Base-by-base conservation (phyloP, 1,140 invertebrate genomes). In the Bathynomus jamesi region DNA sequence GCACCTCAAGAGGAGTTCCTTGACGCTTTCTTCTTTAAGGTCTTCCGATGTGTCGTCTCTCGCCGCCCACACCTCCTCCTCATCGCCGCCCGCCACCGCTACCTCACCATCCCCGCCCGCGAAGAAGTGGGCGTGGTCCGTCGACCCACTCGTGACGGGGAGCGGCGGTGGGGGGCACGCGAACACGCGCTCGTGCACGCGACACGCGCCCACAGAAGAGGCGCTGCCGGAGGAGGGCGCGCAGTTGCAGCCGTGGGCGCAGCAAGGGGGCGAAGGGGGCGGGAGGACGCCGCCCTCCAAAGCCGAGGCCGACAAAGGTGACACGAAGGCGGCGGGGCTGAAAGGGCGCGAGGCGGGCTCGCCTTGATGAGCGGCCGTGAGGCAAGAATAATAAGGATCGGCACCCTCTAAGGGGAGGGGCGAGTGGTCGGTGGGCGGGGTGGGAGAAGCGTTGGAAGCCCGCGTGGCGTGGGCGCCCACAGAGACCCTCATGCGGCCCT, bases 21-120 rank as follows among this genome's bases (percentile, higher is more conserved):
- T 69, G 24, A 69, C 67, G 30, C 67, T 61, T 40, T 69, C 46
- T 46, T 69, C 67, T 31, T 69, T 69, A n/a, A 69, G 60, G 28
- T 69, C 67, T 69, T 69, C 67, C 29, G 67, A 69, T 28, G 67
- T 69, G 25, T 61, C 46, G 67, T 69, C 67, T 61, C 28, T 24
- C 21, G 67, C 60, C 62, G 53, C 62, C 67, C 67, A 69, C 46
- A 69, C 46, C n/a, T 69, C 67, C 17, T 27, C 46, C 53, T 69
- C 67, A 30, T 69, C 67, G 27, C 27, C 67, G 40, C 81, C 80
- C 32, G 77, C 65, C 28, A 65, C 67, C 63, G 61, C 73, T 64
- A 66, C 53, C 61, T 74, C 74, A 78, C 78, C 78, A 79, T 80
- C 71, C 79, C 80, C 69, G 79, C 81, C 76, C 79, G 84, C 83